Base-by-base conservation (phyloP, 1,140 invertebrate genomes). In the Diploscapter pachys region DNA sequence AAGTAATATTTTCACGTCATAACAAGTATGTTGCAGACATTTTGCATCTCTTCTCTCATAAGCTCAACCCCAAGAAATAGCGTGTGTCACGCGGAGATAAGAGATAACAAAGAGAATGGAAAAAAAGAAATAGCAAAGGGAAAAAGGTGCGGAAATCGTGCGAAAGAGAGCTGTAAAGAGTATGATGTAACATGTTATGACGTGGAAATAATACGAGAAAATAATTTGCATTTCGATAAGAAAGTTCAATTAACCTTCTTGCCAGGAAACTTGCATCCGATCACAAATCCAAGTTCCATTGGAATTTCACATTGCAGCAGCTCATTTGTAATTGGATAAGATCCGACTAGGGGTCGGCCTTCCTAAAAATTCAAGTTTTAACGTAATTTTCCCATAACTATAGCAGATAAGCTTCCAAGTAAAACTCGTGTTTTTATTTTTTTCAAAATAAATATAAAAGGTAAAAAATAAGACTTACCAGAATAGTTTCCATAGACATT, bases 401-500 rank as follows among this genome's bases (percentile, higher is more conserved):
- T 59, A 13, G 11, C 11, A 11, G 11, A 59, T 59, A 11, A 11
- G 57, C 11, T 11, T 13, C 2, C 13, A 59, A 59, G 11, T 11
- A 13, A 59, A 11, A 59, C 57, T 11, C 13, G 57, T 59, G 13
- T 59, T 59, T 59, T 13, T 11, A 11, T 59, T 59, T 11, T 59
- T 11, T 13, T 13, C 13, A 13, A 59, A 59, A 11, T 11, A 13
- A 11, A 59, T 59, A 59, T 59, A 11, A 11, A 59, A 11, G 2
- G 13, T 13, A n/a, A 65, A 11, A 11, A 11, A 11, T 65, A n/a
- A n/a, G 2, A 65, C 63, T 81, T 48, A 50, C 80, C 0, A 83
- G 52, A n/a, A 85, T 83, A 11, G 83, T 85, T 71, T 85, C 82
- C 69, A 84, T 78, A 63, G 69, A 68, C 81, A 85, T 85, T 50